Evolutionary conservation across 1,140 invertebrate genomes (phyloP).

Genomic region (Aporrectodea caliginosa): DNA sequence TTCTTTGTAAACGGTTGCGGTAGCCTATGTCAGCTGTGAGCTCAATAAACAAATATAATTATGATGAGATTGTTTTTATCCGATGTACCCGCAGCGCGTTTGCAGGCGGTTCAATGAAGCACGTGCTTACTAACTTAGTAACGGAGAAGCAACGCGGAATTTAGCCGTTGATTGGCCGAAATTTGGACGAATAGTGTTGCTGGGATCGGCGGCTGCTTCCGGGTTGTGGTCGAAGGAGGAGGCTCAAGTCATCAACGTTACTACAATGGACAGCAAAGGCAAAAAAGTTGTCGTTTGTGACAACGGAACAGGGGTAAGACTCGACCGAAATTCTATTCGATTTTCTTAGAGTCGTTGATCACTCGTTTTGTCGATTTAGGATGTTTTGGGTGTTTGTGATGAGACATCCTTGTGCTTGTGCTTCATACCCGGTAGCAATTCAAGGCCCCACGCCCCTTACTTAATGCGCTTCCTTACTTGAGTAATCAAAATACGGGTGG

Average conservation of each 20-base stretch:
- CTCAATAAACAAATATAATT: too few relatives aligned
- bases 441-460: background rate
- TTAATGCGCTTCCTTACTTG: too few relatives aligned
- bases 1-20: too few relatives aligned
- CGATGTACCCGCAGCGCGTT: too few relatives aligned
- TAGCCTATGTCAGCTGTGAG: too few relatives aligned
- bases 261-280: constrained; percentile 84
- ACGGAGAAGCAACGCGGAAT: too few relatives aligned
- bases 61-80: too few relatives aligned
- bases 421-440: background rate
- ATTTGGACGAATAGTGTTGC: too few relatives aligned
- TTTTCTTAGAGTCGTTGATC: background rate
- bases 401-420: background rate
- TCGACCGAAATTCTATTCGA: background rate
- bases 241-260: constrained; percentile 5
- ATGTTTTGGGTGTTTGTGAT: background rate
- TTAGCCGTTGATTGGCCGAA: too few relatives aligned
- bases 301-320: constrained; percentile 89
- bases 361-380: background rate
- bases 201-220: background rate
- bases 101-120: too few relatives aligned
- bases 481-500: too few relatives aligned
- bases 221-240: background rate
- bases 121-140: too few relatives aligned
- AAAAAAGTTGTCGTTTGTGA: constrained; percentile 97